phyloP scores from a whole-genome alignment of 2,888 invertebrate species.

The Byasa hedistus region DNA sequence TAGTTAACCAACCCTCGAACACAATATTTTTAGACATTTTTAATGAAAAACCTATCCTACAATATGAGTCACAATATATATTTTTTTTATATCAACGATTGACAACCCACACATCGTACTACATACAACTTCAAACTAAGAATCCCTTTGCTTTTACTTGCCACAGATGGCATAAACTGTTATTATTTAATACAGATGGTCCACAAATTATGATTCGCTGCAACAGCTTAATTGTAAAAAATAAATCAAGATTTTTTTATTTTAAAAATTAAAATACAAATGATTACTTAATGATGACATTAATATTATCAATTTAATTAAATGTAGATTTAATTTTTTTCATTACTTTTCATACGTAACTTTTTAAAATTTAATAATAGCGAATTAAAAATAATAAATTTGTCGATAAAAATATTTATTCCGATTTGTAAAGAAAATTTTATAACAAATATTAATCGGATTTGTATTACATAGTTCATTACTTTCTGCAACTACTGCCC shows the following conservation, averaged over 20 bases:
- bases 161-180: slow-evolving; percentile 19
- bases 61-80: slow-evolving; percentile 52
- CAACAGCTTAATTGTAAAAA: background rate
- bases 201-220: background rate
- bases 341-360: no score
- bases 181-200: slow-evolving; percentile 10
- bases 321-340: no score
- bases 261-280: no score
- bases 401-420: no score
- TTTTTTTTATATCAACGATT: slow-evolving; percentile 38
- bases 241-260: background rate
- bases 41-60: slow-evolving; percentile 38
- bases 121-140: slow-evolving; percentile 28
- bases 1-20: slow-evolving; percentile 96
- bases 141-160: slow-evolving; percentile 31
- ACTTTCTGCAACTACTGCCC: no score
- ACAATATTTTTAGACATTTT: slow-evolving; percentile 84
- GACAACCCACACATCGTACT: slow-evolving; percentile 33
- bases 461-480: no score
- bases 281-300: no score
- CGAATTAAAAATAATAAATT: no score
- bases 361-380: no score
- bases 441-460: no score
- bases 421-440: no score
- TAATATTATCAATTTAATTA: no score